phyloP scores from a whole-genome alignment of 2,797 vertebrate species.

The Cuculus canorus region DNA sequence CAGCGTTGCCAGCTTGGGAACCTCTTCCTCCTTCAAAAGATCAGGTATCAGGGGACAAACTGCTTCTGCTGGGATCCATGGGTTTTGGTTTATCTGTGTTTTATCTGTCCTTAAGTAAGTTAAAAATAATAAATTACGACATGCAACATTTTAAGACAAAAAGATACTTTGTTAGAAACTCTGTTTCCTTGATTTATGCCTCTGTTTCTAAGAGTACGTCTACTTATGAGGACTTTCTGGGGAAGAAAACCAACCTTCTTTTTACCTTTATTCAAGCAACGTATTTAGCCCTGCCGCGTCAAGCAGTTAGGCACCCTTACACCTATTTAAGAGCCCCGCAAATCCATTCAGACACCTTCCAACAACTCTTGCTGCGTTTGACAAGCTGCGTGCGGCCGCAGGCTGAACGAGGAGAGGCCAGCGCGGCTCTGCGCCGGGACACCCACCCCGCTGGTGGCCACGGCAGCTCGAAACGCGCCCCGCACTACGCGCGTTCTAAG shows the following conservation, averaged over 20 bases:
- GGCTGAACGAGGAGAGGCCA: neutral
- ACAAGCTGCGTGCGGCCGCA: neutral
- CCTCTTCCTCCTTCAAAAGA: neutral
- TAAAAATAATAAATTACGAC: neutral
- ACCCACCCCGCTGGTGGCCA: too few relatives aligned
- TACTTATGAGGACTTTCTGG: neutral
- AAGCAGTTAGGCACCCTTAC: neutral
- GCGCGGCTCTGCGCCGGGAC: neutral
- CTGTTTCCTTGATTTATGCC: neutral
- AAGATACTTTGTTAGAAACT: neutral
- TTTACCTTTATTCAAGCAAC: neutral
- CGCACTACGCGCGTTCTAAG: too few relatives aligned
- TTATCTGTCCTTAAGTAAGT: rapidly evolving
- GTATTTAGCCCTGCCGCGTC: rapidly evolving
- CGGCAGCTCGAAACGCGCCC: too few relatives aligned
- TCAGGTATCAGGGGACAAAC: neutral
- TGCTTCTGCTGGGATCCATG: neutral
- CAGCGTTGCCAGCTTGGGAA: neutral
- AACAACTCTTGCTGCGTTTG: neutral
- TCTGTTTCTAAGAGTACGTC: neutral
- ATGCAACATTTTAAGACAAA: neutral
- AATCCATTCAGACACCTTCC: neutral
- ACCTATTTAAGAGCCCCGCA: neutral
- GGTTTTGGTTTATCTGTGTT: neutral
- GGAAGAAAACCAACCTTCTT: neutral